A percentile compares a stretch with the other conserved stretches of the same genome.
Conservation (phyloP, 2,888 invertebrate genomes). For the Camponotus fellah region DNA sequence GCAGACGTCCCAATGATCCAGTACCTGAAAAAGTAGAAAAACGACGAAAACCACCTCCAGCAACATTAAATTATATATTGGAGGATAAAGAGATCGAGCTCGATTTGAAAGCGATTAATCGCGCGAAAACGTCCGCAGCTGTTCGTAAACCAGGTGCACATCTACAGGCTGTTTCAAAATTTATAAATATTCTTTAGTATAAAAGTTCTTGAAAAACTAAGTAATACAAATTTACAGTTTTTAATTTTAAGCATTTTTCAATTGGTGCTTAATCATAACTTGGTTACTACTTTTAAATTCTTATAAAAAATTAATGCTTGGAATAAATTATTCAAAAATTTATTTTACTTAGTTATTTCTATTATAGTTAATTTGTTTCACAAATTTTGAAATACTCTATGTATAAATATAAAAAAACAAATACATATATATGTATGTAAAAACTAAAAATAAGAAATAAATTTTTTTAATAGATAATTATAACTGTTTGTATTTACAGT, state of each 20-base stretch:
- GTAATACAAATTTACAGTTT: not conserved
- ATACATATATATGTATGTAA: not conserved
- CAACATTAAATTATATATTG: constrained; percentile 94
- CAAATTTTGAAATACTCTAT: constrained; percentile 1
- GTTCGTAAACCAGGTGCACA: constrained; percentile 87
- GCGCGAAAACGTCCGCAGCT: constrained; percentile 88
- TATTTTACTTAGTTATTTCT: constrained; percentile 1
- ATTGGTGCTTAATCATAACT: not conserved
- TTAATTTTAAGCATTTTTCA: not conserved
- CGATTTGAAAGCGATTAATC: constrained; percentile 93
- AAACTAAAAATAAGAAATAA: constrained; percentile 43
- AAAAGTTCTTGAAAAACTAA: not conserved
- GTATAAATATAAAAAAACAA: not conserved
- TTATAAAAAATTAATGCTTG: not conserved
- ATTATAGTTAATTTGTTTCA: not conserved
- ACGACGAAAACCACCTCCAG: constrained; percentile 93
- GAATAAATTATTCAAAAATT: not conserved
- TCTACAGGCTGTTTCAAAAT: constrained; percentile 17
- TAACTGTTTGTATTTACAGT: constrained; percentile 69
- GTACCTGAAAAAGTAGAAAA: constrained; percentile 95
- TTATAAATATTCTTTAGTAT: not conserved
- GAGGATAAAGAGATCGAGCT: constrained; percentile 96
- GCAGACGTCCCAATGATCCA: constrained; percentile 97
- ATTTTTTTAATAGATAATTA: constrained; percentile 49
- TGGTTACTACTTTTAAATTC: not conserved